A percentile compares a stretch with the other conserved stretches of the same genome.
Conservation (phyloP, 1,140 invertebrate species). For the Berghia stephanieae region DNA sequence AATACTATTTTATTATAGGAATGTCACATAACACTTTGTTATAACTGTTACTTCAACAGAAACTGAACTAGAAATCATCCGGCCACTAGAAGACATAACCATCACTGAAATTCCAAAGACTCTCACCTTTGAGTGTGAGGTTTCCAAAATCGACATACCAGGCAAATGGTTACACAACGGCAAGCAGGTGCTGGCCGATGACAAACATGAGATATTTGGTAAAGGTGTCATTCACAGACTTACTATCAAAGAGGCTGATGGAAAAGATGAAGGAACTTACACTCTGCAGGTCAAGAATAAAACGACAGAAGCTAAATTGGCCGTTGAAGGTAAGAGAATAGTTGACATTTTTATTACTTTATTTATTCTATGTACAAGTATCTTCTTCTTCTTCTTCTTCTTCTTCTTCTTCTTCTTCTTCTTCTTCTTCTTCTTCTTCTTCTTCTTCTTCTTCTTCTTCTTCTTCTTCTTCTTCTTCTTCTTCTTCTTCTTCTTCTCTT, state of each 20-base stretch:
- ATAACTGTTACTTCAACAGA: no score
- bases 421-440: neutral
- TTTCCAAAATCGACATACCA: constrained; percentile 52
- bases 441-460: constrained; percentile 5
- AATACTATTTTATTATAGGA: no score
- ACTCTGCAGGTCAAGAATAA: constrained; percentile 52
- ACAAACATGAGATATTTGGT: constrained; percentile 59
- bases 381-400: neutral
- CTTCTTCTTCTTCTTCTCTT: neutral
- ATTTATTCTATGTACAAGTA: no score
- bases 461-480: neutral
- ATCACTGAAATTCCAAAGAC: constrained; percentile 57
- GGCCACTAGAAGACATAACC: constrained; percentile 54
- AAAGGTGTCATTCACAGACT: constrained; percentile 57
- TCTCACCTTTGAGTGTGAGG: constrained; percentile 63
- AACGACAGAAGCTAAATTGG: constrained; percentile 53
- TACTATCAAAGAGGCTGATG: constrained; percentile 53
- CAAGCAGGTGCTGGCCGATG: constrained; percentile 46
- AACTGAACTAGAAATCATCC: constrained; percentile 57
- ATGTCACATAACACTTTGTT: no score
- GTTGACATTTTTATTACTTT: neutral
- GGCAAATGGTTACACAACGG: constrained; percentile 60
- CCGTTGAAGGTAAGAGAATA: constrained; percentile 53
- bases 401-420: neutral
- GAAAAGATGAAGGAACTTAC: constrained; percentile 60